A percentile compares a stretch with the other conserved stretches of the same genome.
Evolutionary conservation across 2,113 vertebrate species (phyloP).

Genomic region (Dromaius novaehollandiae): DNA sequence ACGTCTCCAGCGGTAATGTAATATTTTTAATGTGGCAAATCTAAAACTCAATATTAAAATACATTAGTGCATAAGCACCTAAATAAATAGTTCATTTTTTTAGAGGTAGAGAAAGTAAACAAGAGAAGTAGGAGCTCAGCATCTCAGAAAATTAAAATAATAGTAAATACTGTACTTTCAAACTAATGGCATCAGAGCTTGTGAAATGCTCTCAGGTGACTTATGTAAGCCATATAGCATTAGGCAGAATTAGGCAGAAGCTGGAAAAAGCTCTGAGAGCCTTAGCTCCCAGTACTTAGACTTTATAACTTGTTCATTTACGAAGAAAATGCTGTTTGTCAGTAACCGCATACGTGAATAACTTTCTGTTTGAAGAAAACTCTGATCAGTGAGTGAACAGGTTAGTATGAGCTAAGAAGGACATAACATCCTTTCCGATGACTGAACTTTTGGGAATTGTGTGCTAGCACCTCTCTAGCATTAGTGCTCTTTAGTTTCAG

Average conservation of each 20-base stretch:
- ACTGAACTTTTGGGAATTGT: neutral
- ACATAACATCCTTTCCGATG: neutral
- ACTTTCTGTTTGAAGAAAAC: neutral
- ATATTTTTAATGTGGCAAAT: neutral
- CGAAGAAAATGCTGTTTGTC: neutral
- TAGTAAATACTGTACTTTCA: neutral
- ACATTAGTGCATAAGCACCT: neutral
- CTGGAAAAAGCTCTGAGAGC: neutral
- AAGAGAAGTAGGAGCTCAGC: neutral
- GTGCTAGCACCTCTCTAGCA: neutral
- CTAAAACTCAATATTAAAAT: neutral
- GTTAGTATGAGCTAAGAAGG: neutral
- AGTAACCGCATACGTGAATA: neutral
- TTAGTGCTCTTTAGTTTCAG: neutral
- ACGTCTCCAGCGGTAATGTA: neutral
- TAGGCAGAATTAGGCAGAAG: neutral
- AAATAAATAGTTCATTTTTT: neutral
- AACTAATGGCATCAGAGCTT: neutral
- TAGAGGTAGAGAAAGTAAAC: neutral
- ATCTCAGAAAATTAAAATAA: neutral
- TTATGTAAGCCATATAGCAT: accelerated
- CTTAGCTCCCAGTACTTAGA: neutral
- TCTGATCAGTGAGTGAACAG: neutral
- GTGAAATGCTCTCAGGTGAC: neutral
- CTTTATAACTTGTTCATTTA: neutral